These are phyloP conservation scores for Monochamus saltuarius DNA, from an alignment of 1,140 invertebrate genomes.

Conservation along the genomic window DNA sequence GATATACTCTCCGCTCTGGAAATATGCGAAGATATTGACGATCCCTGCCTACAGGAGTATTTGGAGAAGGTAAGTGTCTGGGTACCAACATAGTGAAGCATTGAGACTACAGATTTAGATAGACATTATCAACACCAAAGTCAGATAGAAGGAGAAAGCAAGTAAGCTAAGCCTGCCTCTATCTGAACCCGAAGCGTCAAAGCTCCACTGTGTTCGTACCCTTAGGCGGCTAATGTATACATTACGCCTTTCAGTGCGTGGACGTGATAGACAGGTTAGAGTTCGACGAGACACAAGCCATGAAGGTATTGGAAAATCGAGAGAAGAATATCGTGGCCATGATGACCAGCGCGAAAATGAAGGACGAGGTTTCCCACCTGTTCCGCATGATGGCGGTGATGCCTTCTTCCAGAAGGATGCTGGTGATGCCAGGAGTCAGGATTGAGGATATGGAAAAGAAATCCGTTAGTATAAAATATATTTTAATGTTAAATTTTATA, in stretches of 20 bases:
- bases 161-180: no score
- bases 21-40: conserved; percentile 24
- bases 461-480: not conserved
- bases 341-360: conserved; percentile 42
- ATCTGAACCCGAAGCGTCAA: no score
- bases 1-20: conserved; percentile 19
- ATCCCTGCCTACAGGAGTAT: conserved; percentile 22
- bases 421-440: conserved; percentile 45
- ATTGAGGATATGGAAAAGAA: conserved; percentile 2
- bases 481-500: not conserved
- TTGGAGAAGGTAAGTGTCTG: conserved; percentile 26
- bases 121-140: no score
- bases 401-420: conserved; percentile 45
- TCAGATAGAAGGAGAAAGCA: no score
- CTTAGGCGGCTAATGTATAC: conserved; percentile 1
- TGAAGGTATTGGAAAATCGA: conserved; percentile 42
- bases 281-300: conserved; percentile 42
- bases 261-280: conserved; percentile 39
- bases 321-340: conserved; percentile 45
- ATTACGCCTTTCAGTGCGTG: conserved; percentile 30
- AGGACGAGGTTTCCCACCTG: conserved; percentile 42
- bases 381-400: conserved; percentile 47
- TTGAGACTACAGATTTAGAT: no score
- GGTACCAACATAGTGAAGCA: no score
- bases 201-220: no score